Evolutionary conservation across 23 tunicate genomes (phyloP).

Genomic region (Clavelina lepadiformis): DNA sequence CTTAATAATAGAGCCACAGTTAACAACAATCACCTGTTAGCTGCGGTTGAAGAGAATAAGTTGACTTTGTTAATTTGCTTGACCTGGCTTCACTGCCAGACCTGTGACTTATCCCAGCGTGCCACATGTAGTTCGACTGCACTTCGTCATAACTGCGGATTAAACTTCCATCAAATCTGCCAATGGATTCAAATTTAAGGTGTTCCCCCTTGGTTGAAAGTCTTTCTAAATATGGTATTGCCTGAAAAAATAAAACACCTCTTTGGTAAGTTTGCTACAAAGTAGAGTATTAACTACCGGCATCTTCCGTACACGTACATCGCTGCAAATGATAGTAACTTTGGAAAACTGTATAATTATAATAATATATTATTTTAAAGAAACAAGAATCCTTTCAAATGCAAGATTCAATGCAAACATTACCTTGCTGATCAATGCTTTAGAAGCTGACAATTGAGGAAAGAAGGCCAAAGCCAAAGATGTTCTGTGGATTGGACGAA

Average conservation of each 20-base stretch:
- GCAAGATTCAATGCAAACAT: background rate
- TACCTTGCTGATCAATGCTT: constrained; percentile 7
- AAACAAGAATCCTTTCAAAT: background rate
- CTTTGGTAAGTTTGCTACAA: background rate
- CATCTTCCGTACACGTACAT: too few species aligned
- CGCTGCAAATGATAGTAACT: background rate
- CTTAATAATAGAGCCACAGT: background rate
- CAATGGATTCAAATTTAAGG: background rate
- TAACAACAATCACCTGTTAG: constrained; percentile 19
- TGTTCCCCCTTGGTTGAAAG: background rate
- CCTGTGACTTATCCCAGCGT: constrained; percentile 10
- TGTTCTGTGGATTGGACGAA: background rate
- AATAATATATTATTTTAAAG: background rate
- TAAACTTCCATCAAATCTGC: background rate
- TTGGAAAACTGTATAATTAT: background rate
- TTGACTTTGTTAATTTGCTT: background rate
- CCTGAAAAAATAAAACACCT: background rate
- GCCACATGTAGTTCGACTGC: constrained; percentile 31
- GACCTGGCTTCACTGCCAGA: background rate
- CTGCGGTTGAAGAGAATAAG: constrained; percentile 34
- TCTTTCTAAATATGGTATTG: background rate
- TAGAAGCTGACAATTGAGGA: constrained; percentile 15
- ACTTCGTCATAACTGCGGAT: background rate
- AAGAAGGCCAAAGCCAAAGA: constrained; percentile 23
- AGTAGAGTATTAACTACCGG: too few species aligned